Conservation (phyloP, 2,113 vertebrate species). For the Isichthys henryi region DNA sequence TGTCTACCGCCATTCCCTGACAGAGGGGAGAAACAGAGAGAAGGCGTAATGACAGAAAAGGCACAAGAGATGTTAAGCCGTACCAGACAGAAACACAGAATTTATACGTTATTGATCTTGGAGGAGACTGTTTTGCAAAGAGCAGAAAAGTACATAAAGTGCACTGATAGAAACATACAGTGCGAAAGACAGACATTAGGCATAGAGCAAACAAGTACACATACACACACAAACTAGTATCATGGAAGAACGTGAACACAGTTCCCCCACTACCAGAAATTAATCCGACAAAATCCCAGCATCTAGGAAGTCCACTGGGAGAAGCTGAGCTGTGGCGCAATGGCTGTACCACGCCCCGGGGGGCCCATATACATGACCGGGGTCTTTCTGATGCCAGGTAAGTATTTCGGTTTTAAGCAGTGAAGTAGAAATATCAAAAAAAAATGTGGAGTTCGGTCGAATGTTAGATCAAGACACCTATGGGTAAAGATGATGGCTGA, state of each 20-base stretch:
- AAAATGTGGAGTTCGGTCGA: neutral
- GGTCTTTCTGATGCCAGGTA: neutral
- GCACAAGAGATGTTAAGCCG: neutral
- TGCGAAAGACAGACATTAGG: neutral
- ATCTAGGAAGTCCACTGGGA: neutral
- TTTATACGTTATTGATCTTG: neutral
- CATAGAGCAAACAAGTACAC: neutral
- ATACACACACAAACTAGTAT: neutral
- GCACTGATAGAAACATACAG: neutral
- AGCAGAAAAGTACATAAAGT: neutral
- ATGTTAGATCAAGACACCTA: neutral
- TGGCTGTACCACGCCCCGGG: neutral
- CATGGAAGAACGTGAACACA: neutral
- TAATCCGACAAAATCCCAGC: neutral
- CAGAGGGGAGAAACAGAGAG: neutral
- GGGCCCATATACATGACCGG: neutral
- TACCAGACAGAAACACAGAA: neutral
- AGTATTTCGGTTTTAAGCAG: neutral
- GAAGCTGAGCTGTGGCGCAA: neutral
- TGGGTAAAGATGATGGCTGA: neutral
- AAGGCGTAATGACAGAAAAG: neutral
- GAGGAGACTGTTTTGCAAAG: neutral
- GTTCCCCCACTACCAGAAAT: neutral
- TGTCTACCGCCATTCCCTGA: neutral
- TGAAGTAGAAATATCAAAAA: neutral